Evolutionary conservation across 2,888 invertebrate genomes (phyloP).

Genomic region (Alitta virens): DNA sequence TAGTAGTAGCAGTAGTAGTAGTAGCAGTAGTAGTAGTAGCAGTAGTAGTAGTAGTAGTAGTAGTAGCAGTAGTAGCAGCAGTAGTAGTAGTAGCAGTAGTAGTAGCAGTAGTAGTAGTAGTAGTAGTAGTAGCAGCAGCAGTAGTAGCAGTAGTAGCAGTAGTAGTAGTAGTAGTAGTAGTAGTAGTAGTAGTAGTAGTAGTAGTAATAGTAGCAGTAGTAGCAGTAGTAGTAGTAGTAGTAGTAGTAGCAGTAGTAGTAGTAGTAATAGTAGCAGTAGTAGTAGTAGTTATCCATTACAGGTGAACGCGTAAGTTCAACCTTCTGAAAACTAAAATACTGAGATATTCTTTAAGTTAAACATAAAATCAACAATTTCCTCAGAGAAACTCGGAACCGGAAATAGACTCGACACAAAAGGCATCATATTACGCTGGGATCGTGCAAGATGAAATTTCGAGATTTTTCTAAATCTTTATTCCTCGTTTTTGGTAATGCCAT

Average conservation of each 20-base stretch:
- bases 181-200: constrained; percentile 13
- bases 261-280: constrained; percentile 18
- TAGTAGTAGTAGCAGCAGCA: constrained; percentile 4
- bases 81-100: neutral
- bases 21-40: constrained; percentile 5
- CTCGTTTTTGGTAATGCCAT: too few species aligned
- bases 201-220: constrained; percentile 16
- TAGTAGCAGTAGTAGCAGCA: neutral
- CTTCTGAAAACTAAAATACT: too few species aligned
- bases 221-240: constrained; percentile 16
- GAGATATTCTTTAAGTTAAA: too few species aligned
- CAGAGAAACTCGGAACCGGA: too few species aligned
- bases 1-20: constrained; percentile 8
- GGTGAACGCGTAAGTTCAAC: too few species aligned
- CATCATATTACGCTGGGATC: too few species aligned
- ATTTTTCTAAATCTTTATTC: too few species aligned
- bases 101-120: neutral
- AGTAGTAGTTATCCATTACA: constrained; percentile 10
- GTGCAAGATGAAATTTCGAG: too few species aligned
- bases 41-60: constrained; percentile 5
- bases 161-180: constrained; percentile 12
- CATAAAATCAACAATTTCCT: too few species aligned
- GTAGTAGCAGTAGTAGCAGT: constrained; percentile 3
- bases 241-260: constrained; percentile 12
- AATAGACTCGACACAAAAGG: too few species aligned